Conservation (phyloP, 2,113 vertebrate genomes). For the Zapornia atra region DNA sequence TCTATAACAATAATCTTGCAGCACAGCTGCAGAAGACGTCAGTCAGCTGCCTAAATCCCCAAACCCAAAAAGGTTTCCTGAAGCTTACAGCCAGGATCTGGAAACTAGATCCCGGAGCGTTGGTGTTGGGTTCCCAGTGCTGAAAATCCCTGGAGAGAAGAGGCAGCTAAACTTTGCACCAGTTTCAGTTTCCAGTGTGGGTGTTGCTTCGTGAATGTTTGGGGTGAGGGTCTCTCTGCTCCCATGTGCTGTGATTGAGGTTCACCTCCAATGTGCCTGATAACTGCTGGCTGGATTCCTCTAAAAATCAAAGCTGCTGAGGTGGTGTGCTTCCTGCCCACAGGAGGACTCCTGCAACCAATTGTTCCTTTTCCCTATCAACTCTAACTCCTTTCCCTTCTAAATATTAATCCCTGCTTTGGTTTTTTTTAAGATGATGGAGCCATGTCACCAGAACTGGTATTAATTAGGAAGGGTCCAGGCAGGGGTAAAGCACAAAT, state of each 20-base stretch:
- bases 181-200: background rate
- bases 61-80: background rate
- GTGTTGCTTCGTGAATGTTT: background rate
- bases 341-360: background rate
- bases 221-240: background rate
- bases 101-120: background rate
- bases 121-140: background rate
- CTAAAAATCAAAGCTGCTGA: background rate
- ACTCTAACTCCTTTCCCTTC: background rate
- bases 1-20: background rate
- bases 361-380: background rate
- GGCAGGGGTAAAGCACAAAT: background rate
- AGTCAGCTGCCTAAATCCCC: background rate
- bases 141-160: background rate
- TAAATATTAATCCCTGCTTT: background rate
- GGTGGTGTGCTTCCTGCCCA: background rate
- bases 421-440: background rate
- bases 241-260: rapidly evolving
- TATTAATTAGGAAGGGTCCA: background rate
- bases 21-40: background rate
- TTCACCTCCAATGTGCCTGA: background rate
- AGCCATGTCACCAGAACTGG: background rate
- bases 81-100: background rate
- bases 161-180: background rate
- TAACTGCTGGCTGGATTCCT: background rate